A percentile compares a stretch with the other conserved stretches of the same genome.
Evolutionary conservation across 2,888 invertebrate genomes (phyloP).

Genomic region (Gari tellinella): DNA sequence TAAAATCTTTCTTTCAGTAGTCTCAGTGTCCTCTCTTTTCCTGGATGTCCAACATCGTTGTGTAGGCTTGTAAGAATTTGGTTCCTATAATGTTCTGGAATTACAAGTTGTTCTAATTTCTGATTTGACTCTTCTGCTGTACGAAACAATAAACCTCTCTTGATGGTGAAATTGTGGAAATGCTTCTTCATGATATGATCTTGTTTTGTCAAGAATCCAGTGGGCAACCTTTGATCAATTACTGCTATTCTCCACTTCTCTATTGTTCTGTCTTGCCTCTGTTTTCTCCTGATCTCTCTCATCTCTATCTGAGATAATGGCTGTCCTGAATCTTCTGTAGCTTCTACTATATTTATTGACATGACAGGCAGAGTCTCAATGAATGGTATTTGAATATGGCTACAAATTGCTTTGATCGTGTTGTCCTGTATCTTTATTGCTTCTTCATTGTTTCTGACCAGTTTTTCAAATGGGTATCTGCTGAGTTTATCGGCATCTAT

Average conservation of each 20-base stretch:
- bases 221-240: neutral
- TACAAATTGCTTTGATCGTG: conserved; percentile 19
- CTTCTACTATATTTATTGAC: neutral
- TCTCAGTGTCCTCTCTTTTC: neutral
- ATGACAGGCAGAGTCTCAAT: conserved; percentile 10
- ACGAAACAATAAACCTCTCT: neutral
- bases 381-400: neutral
- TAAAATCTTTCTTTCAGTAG: conserved; percentile 9
- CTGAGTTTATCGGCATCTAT: conserved; percentile 2
- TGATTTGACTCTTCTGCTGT: neutral
- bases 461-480: too few species aligned
- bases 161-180: neutral
- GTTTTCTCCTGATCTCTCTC: too few species aligned
- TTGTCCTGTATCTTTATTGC: too few species aligned
- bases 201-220: neutral
- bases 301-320: neutral
- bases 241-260: too few species aligned
- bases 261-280: too few species aligned
- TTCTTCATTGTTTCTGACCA: too few species aligned
- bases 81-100: neutral
- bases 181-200: conserved; percentile 5
- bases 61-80: neutral
- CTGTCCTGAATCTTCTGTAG: conserved; percentile 1
- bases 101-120: neutral
- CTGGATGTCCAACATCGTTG: conserved; percentile 8